Evolutionary conservation across 2,888 invertebrate genomes (phyloP).

Genomic region (Agapetus fuscipes): DNA sequence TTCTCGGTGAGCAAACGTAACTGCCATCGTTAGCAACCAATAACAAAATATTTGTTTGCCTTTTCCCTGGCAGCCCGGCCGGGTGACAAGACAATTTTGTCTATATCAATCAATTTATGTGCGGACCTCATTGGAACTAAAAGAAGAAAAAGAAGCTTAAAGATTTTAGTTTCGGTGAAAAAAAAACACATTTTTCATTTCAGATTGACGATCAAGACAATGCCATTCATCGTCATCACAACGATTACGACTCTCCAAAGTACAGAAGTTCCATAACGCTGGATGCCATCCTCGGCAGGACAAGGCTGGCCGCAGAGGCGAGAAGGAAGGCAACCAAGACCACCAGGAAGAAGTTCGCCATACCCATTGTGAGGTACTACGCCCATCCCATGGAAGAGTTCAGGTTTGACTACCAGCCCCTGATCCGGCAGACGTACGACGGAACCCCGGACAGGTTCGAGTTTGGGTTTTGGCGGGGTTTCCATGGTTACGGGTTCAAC

Average conservation of each 20-base stretch:
- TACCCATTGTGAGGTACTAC: slow-evolving; percentile 7
- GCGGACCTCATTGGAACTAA: too few relatives aligned
- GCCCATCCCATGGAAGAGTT: slow-evolving; percentile 10
- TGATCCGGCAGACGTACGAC: slow-evolving; percentile 13
- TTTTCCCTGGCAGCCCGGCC: too few relatives aligned
- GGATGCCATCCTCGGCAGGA: not conserved
- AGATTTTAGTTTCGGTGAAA: not conserved
- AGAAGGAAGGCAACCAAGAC: not conserved
- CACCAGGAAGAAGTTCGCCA: not conserved
- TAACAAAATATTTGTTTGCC: too few relatives aligned
- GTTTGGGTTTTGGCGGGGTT: slow-evolving; percentile 10
- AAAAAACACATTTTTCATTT: not conserved
- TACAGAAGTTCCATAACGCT: too few relatives aligned
- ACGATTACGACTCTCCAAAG: too few relatives aligned
- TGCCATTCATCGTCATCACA: too few relatives aligned
- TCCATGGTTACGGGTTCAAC: slow-evolving; percentile 18
- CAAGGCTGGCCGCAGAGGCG: not conserved
- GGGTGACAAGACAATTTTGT: too few relatives aligned
- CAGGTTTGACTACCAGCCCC: slow-evolving; percentile 13
- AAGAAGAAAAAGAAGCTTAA: too few relatives aligned
- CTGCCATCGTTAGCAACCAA: too few relatives aligned
- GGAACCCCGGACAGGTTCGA: slow-evolving; percentile 8
- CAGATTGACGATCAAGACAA: too few relatives aligned
- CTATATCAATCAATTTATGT: too few relatives aligned
- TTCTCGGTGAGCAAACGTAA: too few relatives aligned